phyloP scores from a whole-genome alignment of 2,797 vertebrate genomes.

The Trematomus bernacchii region DNA sequence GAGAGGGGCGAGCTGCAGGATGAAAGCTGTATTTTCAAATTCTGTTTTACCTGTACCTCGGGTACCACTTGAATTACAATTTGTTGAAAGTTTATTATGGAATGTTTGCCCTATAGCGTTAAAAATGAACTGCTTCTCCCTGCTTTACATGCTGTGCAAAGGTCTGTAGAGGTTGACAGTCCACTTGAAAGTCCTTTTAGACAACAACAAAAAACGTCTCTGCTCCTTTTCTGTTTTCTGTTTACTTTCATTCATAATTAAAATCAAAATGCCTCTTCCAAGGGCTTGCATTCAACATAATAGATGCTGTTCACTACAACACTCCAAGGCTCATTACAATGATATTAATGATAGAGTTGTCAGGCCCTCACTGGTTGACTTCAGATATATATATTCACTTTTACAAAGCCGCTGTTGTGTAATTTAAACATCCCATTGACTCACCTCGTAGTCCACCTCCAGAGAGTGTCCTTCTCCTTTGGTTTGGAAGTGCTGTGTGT shows the following conservation, averaged over 20 bases:
- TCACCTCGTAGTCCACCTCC: slow-evolving; percentile 96
- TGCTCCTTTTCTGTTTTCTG: slow-evolving; percentile 6
- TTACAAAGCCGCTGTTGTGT: slow-evolving; percentile 13
- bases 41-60: no score
- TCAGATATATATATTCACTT: slow-evolving; percentile 12
- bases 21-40: no score
- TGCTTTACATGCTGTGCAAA: background rate
- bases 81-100: no score
- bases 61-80: no score
- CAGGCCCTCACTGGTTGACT: slow-evolving; percentile 16
- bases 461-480: slow-evolving; percentile 93
- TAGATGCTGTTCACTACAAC: slow-evolving; percentile 19
- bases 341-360: slow-evolving; percentile 14
- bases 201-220: slow-evolving; percentile 32
- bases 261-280: background rate
- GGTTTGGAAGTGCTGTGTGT: slow-evolving; percentile 93
- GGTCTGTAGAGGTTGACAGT: slow-evolving; percentile 3
- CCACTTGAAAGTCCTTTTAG: slow-evolving; percentile 10
- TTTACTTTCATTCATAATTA: slow-evolving; percentile 1
- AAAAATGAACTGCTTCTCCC: no score
- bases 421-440: slow-evolving; percentile 18
- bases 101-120: no score
- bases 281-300: background rate
- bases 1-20: no score
- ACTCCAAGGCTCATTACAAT: slow-evolving; percentile 19